These are phyloP conservation scores for Eleutherodactylus coqui DNA, from an alignment of 2,797 vertebrate genomes.

Conservation along the genomic window DNA sequence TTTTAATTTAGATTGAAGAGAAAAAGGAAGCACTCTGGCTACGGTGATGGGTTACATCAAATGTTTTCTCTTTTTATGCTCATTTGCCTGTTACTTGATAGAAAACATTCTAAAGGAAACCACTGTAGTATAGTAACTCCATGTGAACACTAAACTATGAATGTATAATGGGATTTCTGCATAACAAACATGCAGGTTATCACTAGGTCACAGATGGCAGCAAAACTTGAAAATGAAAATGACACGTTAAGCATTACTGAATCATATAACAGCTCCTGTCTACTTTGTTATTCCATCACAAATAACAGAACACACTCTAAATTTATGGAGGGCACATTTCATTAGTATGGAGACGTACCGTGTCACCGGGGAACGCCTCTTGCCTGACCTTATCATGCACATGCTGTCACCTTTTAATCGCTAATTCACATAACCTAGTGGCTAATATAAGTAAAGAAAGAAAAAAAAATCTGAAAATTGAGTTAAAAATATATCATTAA, in stretches of 20 bases:
- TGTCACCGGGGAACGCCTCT: slow-evolving; percentile 34
- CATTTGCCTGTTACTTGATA: slow-evolving; percentile 54
- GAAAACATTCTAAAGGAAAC: slow-evolving; percentile 51
- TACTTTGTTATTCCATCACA: slow-evolving; percentile 61
- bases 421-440: background rate
- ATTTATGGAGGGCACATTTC: slow-evolving; percentile 62
- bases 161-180: slow-evolving; percentile 57
- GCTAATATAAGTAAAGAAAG: slow-evolving; percentile 14
- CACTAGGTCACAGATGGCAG: slow-evolving; percentile 62
- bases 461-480: background rate
- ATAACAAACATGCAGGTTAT: slow-evolving; percentile 60
- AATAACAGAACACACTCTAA: slow-evolving; percentile 61
- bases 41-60: slow-evolving; percentile 28
- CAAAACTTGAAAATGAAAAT: slow-evolving; percentile 63
- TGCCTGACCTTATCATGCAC: slow-evolving; percentile 52
- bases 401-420: slow-evolving; percentile 38
- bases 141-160: slow-evolving; percentile 58
- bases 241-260: slow-evolving; percentile 63
- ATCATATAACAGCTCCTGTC: slow-evolving; percentile 55
- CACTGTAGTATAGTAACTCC: slow-evolving; percentile 54
- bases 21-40: background rate
- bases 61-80: slow-evolving; percentile 47
- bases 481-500: background rate
- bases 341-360: slow-evolving; percentile 53
- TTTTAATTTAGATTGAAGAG: slow-evolving; percentile 53